Conservation (phyloP, 2,113 vertebrate genomes). For the Oreochromis niloticus region DNA sequence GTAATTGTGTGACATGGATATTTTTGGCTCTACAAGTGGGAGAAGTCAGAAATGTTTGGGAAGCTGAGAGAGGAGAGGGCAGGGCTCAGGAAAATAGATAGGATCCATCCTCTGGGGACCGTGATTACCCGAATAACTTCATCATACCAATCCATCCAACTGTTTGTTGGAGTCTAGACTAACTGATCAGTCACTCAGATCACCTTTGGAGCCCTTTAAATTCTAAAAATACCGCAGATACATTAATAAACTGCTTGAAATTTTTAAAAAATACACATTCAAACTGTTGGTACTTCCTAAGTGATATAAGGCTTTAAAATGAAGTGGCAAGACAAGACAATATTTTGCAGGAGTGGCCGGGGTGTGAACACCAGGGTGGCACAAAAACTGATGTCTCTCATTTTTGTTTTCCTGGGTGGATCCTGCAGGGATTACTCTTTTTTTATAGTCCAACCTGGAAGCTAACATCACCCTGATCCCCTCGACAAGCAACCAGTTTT, state of each 20-base stretch:
- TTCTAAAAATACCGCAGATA: not conserved
- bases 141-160: not conserved
- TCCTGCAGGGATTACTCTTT: not conserved
- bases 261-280: not conserved
- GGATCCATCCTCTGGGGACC: not conserved
- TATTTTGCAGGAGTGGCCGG: not conserved
- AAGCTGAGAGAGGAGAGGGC: not conserved
- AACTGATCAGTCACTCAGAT: not conserved
- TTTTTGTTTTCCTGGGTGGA: not conserved
- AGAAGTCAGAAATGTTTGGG: not conserved
- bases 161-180: not conserved
- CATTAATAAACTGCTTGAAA: not conserved
- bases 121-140: not conserved
- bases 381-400: not conserved
- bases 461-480: not conserved
- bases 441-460: not conserved
- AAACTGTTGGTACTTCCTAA: not conserved
- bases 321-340: not conserved
- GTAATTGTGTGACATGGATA: accelerated
- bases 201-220: not conserved
- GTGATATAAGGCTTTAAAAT: not conserved
- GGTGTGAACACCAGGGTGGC: not conserved
- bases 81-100: not conserved
- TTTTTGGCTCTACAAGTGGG: not conserved
- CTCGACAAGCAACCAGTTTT: not conserved